A percentile compares a stretch with the other conserved stretches of the same genome.
phyloP scores from a whole-genome alignment of 2,888 invertebrate species.

The Choreutis nemorana region DNA sequence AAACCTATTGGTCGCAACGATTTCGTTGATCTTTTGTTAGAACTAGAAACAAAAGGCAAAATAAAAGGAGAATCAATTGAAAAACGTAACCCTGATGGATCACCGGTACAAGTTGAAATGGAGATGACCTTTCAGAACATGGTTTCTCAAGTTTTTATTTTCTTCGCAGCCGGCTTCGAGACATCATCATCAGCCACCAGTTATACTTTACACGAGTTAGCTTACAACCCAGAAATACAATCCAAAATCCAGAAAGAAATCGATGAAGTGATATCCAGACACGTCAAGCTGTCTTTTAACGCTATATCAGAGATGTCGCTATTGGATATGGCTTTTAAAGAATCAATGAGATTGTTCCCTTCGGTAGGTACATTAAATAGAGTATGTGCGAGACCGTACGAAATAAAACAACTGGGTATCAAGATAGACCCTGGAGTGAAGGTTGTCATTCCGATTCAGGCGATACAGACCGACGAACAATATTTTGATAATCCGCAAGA shows the following conservation, averaged over 20 bases:
- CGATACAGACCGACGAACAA: conserved; percentile 33
- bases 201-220: conserved; percentile 22
- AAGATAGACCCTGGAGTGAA: conserved; percentile 35
- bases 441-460: conserved; percentile 33
- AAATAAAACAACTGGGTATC: conserved; percentile 16
- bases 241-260: conserved; percentile 20
- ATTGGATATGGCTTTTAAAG: conserved; percentile 14
- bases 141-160: conserved; percentile 15
- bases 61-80: conserved; percentile 9
- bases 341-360: conserved; percentile 15
- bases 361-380: conserved; percentile 10
- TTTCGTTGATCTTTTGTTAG: conserved; percentile 32
- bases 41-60: conserved; percentile 12
- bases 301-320: conserved; percentile 11
- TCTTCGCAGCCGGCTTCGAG: conserved; percentile 17
- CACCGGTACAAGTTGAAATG: conserved; percentile 8
- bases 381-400: conserved; percentile 11
- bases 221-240: conserved; percentile 21
- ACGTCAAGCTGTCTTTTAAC: conserved; percentile 11
- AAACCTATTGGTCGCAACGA: conserved; percentile 21
- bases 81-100: conserved; percentile 7
- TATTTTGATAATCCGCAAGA: conserved; percentile 32
- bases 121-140: conserved; percentile 10
- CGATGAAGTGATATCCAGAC: conserved; percentile 12
- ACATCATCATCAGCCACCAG: conserved; percentile 19